These are phyloP conservation scores for Ophiothrix spiculata DNA, from an alignment of 35 echinoderm and acorn worm species.

Conservation along the genomic window DNA sequence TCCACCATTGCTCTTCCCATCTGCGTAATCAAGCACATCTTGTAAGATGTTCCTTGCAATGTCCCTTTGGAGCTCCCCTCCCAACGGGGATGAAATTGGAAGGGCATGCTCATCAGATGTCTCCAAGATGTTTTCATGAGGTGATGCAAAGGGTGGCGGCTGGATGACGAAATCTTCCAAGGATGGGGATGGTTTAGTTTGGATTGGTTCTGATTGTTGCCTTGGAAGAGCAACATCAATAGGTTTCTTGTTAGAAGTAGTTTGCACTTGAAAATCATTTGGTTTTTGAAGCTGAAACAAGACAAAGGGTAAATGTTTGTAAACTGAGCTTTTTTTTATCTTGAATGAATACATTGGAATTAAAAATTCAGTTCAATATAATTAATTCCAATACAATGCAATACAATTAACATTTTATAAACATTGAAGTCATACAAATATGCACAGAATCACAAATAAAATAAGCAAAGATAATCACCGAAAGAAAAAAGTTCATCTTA, in stretches of 20 bases:
- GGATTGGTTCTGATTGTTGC: not conserved
- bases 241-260: not conserved
- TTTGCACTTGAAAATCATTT: not conserved
- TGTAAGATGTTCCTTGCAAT: slow-evolving; percentile 2
- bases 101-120: slow-evolving; percentile 29
- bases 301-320: no score
- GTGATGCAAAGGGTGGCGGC: slow-evolving; percentile 13
- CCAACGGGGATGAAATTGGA: not conserved
- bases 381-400: no score
- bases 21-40: not conserved
- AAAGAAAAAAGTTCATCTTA: no score
- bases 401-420: no score
- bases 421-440: no score
- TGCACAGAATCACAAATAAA: no score
- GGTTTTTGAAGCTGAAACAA: slow-evolving; percentile 6
- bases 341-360: no score
- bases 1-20: not conserved
- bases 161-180: not conserved
- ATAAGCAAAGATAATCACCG: no score
- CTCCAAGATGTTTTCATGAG: slow-evolving; percentile 16
- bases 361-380: no score
- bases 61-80: not conserved
- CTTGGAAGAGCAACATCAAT: not conserved
- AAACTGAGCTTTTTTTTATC: no score
- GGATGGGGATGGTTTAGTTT: not conserved